Conservation (phyloP, 2,113 vertebrate species). For the Zeus faber region DNA sequence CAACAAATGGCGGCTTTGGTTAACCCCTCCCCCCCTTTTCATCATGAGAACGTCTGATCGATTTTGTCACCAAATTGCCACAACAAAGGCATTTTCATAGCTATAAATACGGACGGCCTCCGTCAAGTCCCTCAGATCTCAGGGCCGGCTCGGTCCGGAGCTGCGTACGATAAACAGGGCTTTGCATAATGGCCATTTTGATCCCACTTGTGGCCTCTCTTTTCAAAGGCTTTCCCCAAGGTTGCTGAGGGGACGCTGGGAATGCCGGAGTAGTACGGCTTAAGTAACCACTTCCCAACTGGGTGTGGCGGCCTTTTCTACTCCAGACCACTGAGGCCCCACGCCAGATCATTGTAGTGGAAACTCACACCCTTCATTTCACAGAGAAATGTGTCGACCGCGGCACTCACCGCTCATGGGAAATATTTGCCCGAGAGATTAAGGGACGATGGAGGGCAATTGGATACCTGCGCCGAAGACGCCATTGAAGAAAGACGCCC, state of each 20-base stretch:
- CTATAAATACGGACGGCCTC: neutral
- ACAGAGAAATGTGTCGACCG: constrained; percentile 43
- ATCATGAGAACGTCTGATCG: no score
- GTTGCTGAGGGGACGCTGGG: constrained; percentile 60
- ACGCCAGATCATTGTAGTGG: constrained; percentile 60
- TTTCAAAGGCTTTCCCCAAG: constrained; percentile 64
- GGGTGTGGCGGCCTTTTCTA: constrained; percentile 63
- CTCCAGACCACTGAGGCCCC: constrained; percentile 48
- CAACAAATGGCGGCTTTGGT: no score
- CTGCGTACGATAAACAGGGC: constrained; percentile 51
- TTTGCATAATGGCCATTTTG: constrained; percentile 65
- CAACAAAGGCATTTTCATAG: neutral
- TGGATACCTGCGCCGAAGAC: no score
- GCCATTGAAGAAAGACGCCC: no score
- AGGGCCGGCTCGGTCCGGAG: constrained; percentile 29
- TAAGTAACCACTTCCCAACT: constrained; percentile 70
- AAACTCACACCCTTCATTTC: constrained; percentile 60
- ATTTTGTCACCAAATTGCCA: no score
- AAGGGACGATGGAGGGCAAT: constrained; percentile 11
- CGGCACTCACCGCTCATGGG: constrained; percentile 39
- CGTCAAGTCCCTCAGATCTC: no score
- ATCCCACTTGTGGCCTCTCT: constrained; percentile 45
- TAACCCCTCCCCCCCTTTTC: no score
- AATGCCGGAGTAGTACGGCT: constrained; percentile 55
- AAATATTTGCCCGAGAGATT: constrained; percentile 48